These are phyloP conservation scores for Pipa parva DNA, from an alignment of 2,113 vertebrate species.

Conservation along the genomic window DNA sequence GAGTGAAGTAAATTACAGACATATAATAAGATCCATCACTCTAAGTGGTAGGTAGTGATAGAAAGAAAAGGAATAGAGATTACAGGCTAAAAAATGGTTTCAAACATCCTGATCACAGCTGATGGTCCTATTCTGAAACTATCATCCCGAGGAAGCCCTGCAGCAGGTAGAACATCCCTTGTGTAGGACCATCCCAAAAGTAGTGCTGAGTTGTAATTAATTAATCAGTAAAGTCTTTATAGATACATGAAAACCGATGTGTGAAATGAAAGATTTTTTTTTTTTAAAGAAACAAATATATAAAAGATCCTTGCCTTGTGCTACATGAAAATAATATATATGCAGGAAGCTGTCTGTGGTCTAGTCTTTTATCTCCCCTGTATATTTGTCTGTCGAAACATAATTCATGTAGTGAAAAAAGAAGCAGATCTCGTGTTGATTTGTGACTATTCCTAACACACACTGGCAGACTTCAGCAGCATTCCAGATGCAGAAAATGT, in stretches of 20 bases:
- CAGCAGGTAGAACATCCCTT: too few relatives aligned
- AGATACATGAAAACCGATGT: conserved; percentile 25
- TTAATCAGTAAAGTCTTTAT: conserved; percentile 21
- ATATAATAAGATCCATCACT: too few relatives aligned
- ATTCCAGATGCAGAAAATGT: conserved; percentile 37
- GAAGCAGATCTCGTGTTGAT: conserved; percentile 34
- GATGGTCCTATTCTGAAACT: too few relatives aligned
- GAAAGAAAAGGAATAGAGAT: too few relatives aligned
- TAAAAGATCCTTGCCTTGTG: conserved; percentile 28
- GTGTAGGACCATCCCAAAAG: background rate
- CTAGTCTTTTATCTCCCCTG: conserved; percentile 34
- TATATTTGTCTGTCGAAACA: conserved; percentile 25
- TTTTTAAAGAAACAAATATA: conserved; percentile 5
- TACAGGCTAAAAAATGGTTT: too few relatives aligned
- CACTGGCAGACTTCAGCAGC: conserved; percentile 27
- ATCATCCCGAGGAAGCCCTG: too few relatives aligned
- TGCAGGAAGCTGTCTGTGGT: conserved; percentile 27
- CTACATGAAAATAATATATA: conserved; percentile 33
- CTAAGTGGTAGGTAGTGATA: too few relatives aligned
- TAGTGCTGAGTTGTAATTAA: conserved; percentile 15
- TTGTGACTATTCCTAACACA: conserved; percentile 35
- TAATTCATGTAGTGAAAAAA: conserved; percentile 30
- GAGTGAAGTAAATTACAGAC: too few relatives aligned
- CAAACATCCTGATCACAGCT: too few relatives aligned
- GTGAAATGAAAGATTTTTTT: background rate